These are phyloP conservation scores for Crotalus tigris DNA, from an alignment of 2,113 vertebrate species.

Conservation along the genomic window DNA sequence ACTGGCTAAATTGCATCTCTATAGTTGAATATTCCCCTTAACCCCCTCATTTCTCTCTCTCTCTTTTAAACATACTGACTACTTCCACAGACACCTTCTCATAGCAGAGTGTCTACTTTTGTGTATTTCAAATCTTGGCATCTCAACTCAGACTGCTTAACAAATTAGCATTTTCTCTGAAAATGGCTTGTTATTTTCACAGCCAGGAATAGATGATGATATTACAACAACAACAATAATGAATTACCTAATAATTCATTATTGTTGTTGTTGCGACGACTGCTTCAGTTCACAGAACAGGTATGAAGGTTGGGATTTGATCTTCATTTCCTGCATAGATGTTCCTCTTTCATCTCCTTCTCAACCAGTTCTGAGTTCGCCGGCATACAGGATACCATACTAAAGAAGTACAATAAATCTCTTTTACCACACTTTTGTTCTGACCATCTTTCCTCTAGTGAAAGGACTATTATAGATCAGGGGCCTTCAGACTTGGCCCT, in stretches of 20 bases:
- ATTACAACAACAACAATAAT: too few relatives aligned
- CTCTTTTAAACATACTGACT: not conserved
- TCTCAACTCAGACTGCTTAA: not conserved
- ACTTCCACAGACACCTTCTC: not conserved
- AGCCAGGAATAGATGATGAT: not conserved
- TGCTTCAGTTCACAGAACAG: too few relatives aligned
- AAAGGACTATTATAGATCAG: not conserved
- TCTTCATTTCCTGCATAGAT: not conserved
- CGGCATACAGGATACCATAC: not conserved
- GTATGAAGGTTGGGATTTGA: not conserved
- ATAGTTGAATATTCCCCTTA: conserved; percentile 26
- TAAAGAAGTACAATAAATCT: not conserved
- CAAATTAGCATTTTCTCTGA: not conserved
- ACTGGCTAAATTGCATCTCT: conserved; percentile 26
- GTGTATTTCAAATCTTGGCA: not conserved
- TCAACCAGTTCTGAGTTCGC: not conserved
- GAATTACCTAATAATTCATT: not conserved
- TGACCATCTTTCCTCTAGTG: not conserved
- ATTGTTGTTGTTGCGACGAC: not conserved
- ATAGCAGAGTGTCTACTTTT: not conserved
- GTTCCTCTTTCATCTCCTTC: not conserved
- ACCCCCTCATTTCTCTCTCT: not conserved
- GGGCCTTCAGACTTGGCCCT: too few relatives aligned
- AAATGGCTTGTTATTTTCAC: not conserved
- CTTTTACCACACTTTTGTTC: not conserved